Evolutionary conservation across 2,888 invertebrate genomes (phyloP).

Genomic region (Panorpa germanica): DNA sequence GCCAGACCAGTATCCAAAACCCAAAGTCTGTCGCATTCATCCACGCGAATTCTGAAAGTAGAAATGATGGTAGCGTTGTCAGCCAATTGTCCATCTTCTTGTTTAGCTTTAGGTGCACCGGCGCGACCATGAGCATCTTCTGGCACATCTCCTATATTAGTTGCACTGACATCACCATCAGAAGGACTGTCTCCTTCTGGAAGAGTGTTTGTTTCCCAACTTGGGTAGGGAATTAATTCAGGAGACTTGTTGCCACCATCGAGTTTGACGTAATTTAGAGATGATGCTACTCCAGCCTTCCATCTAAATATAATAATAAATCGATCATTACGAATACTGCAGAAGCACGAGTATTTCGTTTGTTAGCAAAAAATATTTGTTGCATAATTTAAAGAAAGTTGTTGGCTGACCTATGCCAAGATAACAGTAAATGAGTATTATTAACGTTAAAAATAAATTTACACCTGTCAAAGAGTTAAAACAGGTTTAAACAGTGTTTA

Average conservation of each 20-base stretch:
- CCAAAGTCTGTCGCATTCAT: constrained; percentile 66
- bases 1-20: constrained; percentile 62
- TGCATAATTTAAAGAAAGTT: no score
- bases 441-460: no score
- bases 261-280: constrained; percentile 45
- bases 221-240: constrained; percentile 53
- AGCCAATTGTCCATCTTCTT: constrained; percentile 24
- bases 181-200: constrained; percentile 29
- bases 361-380: no score
- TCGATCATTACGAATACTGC: neutral
- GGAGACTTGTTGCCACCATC: constrained; percentile 44
- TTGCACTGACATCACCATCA: neutral
- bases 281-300: constrained; percentile 50
- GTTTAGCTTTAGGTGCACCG: constrained; percentile 21
- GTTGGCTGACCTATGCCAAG: no score
- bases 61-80: constrained; percentile 46
- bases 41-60: constrained; percentile 52
- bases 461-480: no score
- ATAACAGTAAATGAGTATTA: no score
- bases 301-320: constrained; percentile 24
- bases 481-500: no score
- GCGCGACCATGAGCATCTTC: constrained; percentile 17
- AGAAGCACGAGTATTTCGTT: no score
- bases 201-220: constrained; percentile 59
- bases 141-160: constrained; percentile 10